Conservation (phyloP, 2,888 invertebrate species). For the Prosopocoilus inquinatus region DNA sequence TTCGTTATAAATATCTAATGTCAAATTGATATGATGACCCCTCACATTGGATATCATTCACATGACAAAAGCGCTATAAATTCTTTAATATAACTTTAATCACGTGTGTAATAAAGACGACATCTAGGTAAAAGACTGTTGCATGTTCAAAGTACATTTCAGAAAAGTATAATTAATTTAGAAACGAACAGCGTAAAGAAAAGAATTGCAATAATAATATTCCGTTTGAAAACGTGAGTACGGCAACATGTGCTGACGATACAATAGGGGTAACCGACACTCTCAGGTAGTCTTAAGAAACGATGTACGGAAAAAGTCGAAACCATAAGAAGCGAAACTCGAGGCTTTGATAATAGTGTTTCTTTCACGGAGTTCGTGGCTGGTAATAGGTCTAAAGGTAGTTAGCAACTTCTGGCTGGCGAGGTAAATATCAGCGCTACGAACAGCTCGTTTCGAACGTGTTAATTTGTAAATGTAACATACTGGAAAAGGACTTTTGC, state of each 20-base stretch:
- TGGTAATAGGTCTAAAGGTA: constrained; percentile 41
- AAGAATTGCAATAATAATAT: background rate
- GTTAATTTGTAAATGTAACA: constrained; percentile 50
- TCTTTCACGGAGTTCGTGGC: constrained; percentile 45
- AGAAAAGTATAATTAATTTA: too few species aligned
- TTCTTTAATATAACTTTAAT: too few species aligned
- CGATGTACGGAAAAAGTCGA: constrained; percentile 24
- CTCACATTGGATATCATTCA: too few species aligned
- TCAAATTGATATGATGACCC: too few species aligned
- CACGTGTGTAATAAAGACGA: too few species aligned
- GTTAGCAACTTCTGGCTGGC: constrained; percentile 41
- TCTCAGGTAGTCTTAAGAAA: constrained; percentile 22
- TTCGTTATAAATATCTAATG: too few species aligned
- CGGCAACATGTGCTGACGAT: constrained; percentile 11
- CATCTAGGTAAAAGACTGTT: too few species aligned
- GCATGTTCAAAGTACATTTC: too few species aligned
- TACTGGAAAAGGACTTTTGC: constrained; percentile 49
- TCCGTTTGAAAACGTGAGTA: constrained; percentile 10
- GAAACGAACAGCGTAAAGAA: too few species aligned
- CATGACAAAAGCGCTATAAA: too few species aligned
- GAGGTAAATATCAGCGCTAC: constrained; percentile 32
- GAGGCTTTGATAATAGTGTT: constrained; percentile 38
- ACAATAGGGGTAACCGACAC: constrained; percentile 13
- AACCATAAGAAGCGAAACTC: constrained; percentile 31
- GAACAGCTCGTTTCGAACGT: constrained; percentile 39